These are phyloP conservation scores for Phthorimaea operculella DNA, from an alignment of 1,140 invertebrate species.

Conservation along the genomic window DNA sequence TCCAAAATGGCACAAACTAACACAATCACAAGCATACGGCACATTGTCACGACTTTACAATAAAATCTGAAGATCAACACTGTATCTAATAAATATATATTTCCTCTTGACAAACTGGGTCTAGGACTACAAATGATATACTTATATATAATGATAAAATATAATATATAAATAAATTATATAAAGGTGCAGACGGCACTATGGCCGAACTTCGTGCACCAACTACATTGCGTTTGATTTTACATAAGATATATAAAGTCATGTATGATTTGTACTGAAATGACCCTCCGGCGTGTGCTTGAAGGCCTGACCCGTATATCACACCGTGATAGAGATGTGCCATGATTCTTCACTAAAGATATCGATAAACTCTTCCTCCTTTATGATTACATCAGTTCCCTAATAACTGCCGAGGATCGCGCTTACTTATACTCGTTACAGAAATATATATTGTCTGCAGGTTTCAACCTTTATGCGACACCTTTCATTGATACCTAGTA, in stretches of 20 bases:
- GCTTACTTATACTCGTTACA: no score
- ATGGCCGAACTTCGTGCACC: slow-evolving; percentile 32
- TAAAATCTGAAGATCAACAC: slow-evolving; percentile 25
- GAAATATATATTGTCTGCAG: no score
- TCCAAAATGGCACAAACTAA: slow-evolving; percentile 25
- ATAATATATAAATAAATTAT: slow-evolving; percentile 15
- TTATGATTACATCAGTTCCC: no score
- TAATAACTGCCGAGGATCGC: no score
- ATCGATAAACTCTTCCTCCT: background rate
- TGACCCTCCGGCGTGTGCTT: slow-evolving; percentile 35
- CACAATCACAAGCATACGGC: slow-evolving; percentile 31
- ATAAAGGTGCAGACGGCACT: slow-evolving; percentile 22
- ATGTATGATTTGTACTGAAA: slow-evolving; percentile 50
- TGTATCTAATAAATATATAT: slow-evolving; percentile 24
- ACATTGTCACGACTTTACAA: slow-evolving; percentile 34
- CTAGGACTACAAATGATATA: slow-evolving; percentile 20
- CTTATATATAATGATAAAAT: slow-evolving; percentile 18
- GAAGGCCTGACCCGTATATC: slow-evolving; percentile 62
- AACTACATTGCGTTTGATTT: slow-evolving; percentile 36
- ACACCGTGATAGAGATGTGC: slow-evolving; percentile 30
- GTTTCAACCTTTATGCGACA: no score
- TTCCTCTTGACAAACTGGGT: slow-evolving; percentile 19
- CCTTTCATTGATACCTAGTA: no score
- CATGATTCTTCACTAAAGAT: background rate
- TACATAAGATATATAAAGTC: slow-evolving; percentile 57